These are phyloP conservation scores for Pholis gunnellus DNA, from an alignment of 2,113 vertebrate genomes.

Conservation along the genomic window DNA sequence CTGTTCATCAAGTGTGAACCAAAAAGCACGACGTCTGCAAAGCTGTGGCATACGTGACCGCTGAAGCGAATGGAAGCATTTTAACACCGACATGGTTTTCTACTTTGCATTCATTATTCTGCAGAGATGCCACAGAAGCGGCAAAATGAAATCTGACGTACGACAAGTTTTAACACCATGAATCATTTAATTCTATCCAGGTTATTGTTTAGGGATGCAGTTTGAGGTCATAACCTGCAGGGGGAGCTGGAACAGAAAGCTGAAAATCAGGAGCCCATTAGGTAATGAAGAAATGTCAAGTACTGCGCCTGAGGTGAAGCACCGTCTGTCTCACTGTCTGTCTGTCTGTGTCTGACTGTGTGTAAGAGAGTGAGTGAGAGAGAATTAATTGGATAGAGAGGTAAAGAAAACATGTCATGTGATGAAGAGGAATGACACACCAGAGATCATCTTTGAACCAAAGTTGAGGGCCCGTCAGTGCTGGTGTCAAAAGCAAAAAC, in stretches of 20 bases:
- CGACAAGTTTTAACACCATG: neutral
- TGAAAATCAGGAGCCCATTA: slow-evolving; percentile 41
- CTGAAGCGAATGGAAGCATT: neutral
- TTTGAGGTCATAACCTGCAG: slow-evolving; percentile 33
- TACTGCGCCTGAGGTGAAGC: slow-evolving; percentile 42
- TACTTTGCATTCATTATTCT: neutral
- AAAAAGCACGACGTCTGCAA: neutral
- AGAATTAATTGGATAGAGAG: neutral
- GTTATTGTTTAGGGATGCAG: slow-evolving; percentile 15
- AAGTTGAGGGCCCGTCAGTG: neutral
- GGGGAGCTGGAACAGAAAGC: slow-evolving; percentile 24
- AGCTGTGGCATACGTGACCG: neutral
- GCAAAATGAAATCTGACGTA: neutral
- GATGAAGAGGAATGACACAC: neutral
- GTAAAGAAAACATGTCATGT: slow-evolving; percentile 9
- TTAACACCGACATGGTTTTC: neutral
- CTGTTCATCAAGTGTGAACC: neutral
- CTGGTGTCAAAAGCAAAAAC: neutral
- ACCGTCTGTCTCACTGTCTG: slow-evolving; percentile 9
- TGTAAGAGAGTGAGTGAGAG: too few species aligned
- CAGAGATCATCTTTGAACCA: neutral
- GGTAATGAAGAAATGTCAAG: slow-evolving; percentile 56
- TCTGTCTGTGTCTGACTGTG: neutral
- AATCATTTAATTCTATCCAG: neutral
- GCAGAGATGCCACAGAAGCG: neutral